Evolutionary conservation across 2,797 vertebrate species (phyloP), one percentile per base, ranked within the genome.

Genomic region (Notolepis coatsorum): DNA sequence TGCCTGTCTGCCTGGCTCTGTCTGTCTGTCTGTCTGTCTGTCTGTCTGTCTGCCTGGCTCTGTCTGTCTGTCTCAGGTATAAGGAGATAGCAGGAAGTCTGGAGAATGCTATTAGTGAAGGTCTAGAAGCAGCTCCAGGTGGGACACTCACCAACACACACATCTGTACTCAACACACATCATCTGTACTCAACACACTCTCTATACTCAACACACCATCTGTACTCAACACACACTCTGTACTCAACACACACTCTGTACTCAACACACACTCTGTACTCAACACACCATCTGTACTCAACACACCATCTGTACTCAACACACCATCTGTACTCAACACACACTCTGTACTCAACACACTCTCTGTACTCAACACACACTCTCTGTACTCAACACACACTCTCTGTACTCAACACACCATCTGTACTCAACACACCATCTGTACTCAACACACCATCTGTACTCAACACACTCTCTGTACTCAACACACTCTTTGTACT

Each of bases 41-140:
- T 30, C 8, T 23, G 5, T 17, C 2, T 43, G 20, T 76, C 60
- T 25, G n/a, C n/a, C n/a, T n/a, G n/a, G n/a, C n/a, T 46, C 17
- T 51, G n/a, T 9, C 21, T 43, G 6, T 61, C n/a, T 51, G 37
- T 64, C 61, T 70, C 77, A 99, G 98, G 59, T 98, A 95, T 79
- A 96, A 96, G 84, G 98, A 99, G 90, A 94, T 97, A 77, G 96
- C 95, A 2, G 97, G 95, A 41, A 85, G 88, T 87, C 84, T 99
- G 73, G 98, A 99, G 84, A 94, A 93, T 12, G 87, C 94, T 2
- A 91, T 97, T 61, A 88, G 86, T 61, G 93, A 95, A 35, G 89
- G 90, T 2, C 82, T 98, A 46, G 89, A 92, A 68, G 93, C 93
- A 15, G 94, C 96, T 70, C 93, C 95, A 92, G 95, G 98, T 99